Conservation (phyloP, 1,140 invertebrate genomes). For the Dreissena polymorpha region DNA sequence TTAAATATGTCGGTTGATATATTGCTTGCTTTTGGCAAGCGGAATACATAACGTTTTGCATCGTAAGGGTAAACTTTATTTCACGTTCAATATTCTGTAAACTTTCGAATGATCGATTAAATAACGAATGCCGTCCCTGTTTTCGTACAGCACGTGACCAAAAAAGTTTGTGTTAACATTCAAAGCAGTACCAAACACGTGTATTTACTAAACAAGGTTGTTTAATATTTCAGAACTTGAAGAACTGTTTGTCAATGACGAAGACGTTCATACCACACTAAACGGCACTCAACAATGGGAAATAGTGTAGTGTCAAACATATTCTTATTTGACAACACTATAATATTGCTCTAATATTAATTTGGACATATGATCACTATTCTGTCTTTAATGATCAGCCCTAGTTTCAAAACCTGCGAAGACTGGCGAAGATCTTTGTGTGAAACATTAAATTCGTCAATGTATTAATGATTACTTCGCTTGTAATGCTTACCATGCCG, state of each 20-base stretch:
- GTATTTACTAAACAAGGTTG: background rate
- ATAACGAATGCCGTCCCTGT: background rate
- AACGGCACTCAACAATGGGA: slow-evolving; percentile 27
- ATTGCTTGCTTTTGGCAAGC: too few species aligned
- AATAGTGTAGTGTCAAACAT: background rate
- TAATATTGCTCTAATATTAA: too few species aligned
- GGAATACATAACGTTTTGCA: background rate
- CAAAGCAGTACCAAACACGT: background rate
- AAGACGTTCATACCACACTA: slow-evolving; percentile 22
- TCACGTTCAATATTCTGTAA: background rate
- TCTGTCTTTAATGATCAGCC: too few species aligned
- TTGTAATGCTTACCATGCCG: too few species aligned
- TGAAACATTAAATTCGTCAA: too few species aligned
- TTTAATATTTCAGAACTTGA: slow-evolving; percentile 24
- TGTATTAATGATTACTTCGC: too few species aligned
- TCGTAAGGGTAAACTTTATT: background rate
- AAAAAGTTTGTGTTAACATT: background rate
- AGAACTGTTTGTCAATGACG: slow-evolving; percentile 37
- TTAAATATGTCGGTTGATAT: too few species aligned
- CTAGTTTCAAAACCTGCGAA: too few species aligned
- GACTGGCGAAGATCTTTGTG: too few species aligned
- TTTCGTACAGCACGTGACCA: background rate
- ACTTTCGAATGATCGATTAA: too few species aligned
- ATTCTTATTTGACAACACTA: too few species aligned
- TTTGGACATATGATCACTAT: too few species aligned